Percentiles rank a stretch among this genome's conserved stretches.
Conservation (phyloP, 2,888 invertebrate species). For the Isotomurus palustris region DNA sequence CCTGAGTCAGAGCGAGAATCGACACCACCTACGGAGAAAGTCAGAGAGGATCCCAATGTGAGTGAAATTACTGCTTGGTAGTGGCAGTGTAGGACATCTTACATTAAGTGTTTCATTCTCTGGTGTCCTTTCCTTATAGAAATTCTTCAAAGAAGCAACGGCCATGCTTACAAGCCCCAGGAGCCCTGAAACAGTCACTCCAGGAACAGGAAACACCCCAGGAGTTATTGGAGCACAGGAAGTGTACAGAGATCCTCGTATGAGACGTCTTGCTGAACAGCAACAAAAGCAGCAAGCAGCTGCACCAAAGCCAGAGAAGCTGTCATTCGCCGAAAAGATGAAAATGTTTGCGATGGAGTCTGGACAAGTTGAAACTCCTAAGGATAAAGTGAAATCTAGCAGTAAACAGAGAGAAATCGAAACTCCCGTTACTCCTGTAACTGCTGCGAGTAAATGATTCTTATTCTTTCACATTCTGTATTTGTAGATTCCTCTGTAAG, state of each 20-base stretch:
- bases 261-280: slow-evolving; percentile 77
- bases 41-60: slow-evolving; percentile 77
- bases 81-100: not conserved
- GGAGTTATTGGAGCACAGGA: slow-evolving; percentile 98
- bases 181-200: slow-evolving; percentile 57
- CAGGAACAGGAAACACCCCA: slow-evolving; percentile 66
- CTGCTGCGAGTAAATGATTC: slow-evolving; percentile 9
- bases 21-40: slow-evolving; percentile 53
- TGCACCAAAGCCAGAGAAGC: slow-evolving; percentile 74
- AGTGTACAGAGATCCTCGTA: slow-evolving; percentile 82
- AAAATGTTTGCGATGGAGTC: slow-evolving; percentile 98
- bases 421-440: slow-evolving; percentile 52
- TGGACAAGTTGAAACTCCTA: slow-evolving; percentile 85
- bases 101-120: slow-evolving; percentile 3
- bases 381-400: slow-evolving; percentile 93
- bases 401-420: slow-evolving; percentile 93
- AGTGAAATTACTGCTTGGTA: slow-evolving; percentile 46
- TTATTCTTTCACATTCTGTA: not conserved
- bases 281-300: slow-evolving; percentile 61
- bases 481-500: not conserved
- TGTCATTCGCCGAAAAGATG: slow-evolving; percentile 98
- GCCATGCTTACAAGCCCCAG: slow-evolving; percentile 71
- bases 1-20: slow-evolving; percentile 48
- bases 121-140: slow-evolving; percentile 53
- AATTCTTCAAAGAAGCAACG: slow-evolving; percentile 75